Evolutionary conservation across 2,797 vertebrate species (phyloP), one percentile per base, ranked within the genome.

Genomic region (Premnoplex brunnescens): DNA sequence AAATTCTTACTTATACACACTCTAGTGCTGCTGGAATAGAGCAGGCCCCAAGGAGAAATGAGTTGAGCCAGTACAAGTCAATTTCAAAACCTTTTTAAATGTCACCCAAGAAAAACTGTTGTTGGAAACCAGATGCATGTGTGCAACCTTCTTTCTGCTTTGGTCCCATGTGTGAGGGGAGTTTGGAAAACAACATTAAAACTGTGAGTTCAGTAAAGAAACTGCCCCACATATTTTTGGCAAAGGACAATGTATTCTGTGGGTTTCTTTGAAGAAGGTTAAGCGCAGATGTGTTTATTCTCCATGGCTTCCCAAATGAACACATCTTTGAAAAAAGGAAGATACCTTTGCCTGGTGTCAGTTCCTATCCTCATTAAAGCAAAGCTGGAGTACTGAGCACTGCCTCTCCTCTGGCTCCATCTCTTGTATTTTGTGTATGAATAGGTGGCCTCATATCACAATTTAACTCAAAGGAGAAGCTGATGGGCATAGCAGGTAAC

Each of bases 81-180:
- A 54, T 82, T 87, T 78, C 72, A 85, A 83, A 94, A 67, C 12
- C 51, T 59, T 92, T 84, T 63, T 14, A 87, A 76, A 89, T 76
- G 63, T 62, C 82, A 52, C 30, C 51, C 14, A 62, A 62, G 67
- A 58, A 89, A 92, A 84, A 51, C 14, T 32, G 12, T 10, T 76
- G 62, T 34, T 84, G 44, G 48, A 89, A 87, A 86, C 41, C 36
- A 64, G 34, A 16, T 7, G 2, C 22, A n/a, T 1, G 0, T 27
- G 14, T 71, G 23, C 32, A 41, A 62, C 4, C 7, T 55, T 14
- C 49, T 32, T 84, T 86, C 36, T 74, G 13, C 37, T 87, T 66
- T 55, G 62, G 28, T 36, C 41, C 26, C 2, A 1, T 10, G 17
- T 4, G 2, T n/a, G 36, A 73, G 4, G 2, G 12, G 10, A 76